Percentiles rank a stretch among this genome's conserved stretches.
phyloP scores from a whole-genome alignment of 2,113 vertebrate genomes.

The Nothobranchius kuhntae region DNA sequence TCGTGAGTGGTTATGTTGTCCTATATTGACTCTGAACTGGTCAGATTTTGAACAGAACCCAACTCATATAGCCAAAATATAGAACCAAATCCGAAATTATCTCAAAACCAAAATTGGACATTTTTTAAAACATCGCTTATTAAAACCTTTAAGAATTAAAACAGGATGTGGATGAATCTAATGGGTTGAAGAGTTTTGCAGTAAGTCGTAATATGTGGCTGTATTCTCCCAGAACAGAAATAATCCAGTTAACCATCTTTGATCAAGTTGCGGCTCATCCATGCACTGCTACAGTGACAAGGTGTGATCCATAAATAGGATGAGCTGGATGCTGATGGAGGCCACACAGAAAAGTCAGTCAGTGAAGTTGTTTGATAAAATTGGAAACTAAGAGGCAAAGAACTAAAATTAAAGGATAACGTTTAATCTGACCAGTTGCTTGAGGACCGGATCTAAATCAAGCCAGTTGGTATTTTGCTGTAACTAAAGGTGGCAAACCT shows the following conservation, averaged over 20 bases:
- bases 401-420: not conserved
- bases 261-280: slow-evolving; percentile 6
- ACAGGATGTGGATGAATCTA: too few relatives aligned
- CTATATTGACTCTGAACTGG: too few relatives aligned
- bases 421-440: not conserved
- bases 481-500: not conserved
- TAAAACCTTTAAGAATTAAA: too few relatives aligned
- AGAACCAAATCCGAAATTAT: too few relatives aligned
- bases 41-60: too few relatives aligned
- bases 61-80: too few relatives aligned
- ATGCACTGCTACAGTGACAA: slow-evolving; percentile 3
- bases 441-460: slow-evolving; percentile 2
- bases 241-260: slow-evolving; percentile 40
- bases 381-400: not conserved
- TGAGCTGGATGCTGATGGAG: slow-evolving; percentile 38
- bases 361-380: not conserved
- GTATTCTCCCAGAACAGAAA: slow-evolving; percentile 39
- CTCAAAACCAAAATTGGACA: too few relatives aligned
- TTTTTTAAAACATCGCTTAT: too few relatives aligned
- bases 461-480: not conserved
- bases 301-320: slow-evolving; percentile 14
- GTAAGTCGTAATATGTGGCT: slow-evolving; percentile 41
- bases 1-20: too few relatives aligned
- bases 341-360: slow-evolving; percentile 26
- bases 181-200: slow-evolving; percentile 15